Evolutionary conservation across 64 coral and sea anemone species (phyloP).

Genomic region (Montipora sp.): DNA sequence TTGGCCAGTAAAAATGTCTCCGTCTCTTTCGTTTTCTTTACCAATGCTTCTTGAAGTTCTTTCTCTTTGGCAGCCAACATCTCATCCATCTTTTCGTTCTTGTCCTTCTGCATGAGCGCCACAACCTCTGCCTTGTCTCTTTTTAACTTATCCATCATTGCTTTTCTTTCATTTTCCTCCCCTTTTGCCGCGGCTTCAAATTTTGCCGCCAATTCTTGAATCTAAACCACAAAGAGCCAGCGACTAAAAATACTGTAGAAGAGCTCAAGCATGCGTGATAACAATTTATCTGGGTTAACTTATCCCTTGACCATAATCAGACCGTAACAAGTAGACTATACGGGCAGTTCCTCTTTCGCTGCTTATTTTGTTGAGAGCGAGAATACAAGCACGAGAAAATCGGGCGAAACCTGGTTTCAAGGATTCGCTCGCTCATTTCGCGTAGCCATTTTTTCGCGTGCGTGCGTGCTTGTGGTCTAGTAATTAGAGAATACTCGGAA

Average conservation of each 20-base stretch:
- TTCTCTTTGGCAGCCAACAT: slow-evolving; percentile 78
- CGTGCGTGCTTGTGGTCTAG: too few relatives aligned
- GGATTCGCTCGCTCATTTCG: too few relatives aligned
- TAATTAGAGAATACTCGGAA: too few relatives aligned
- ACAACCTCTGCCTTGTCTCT: slow-evolving; percentile 93
- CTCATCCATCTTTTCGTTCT: slow-evolving; percentile 75
- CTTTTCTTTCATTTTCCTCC: slow-evolving; percentile 84
- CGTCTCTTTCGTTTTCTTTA: slow-evolving; percentile 80
- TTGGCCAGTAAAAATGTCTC: slow-evolving; percentile 73
- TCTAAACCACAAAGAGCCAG: background rate
- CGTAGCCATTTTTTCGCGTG: too few relatives aligned
- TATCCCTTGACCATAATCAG: too few relatives aligned
- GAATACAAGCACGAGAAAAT: too few relatives aligned
- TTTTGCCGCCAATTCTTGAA: slow-evolving; percentile 80
- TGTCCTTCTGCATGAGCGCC: slow-evolving; percentile 93
- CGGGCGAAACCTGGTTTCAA: too few relatives aligned
- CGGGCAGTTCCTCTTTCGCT: too few relatives aligned
- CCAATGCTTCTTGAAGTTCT: slow-evolving; percentile 77
- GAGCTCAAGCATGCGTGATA: too few relatives aligned
- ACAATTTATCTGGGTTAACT: too few relatives aligned
- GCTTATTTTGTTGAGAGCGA: too few relatives aligned
- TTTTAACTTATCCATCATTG: slow-evolving; percentile 90
- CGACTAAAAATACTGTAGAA: background rate
- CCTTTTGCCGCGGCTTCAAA: slow-evolving; percentile 71
- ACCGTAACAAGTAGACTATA: too few relatives aligned